These are phyloP conservation scores for Chelidonichthys spinosus DNA, from an alignment of 2,797 vertebrate species.

Conservation along the genomic window DNA sequence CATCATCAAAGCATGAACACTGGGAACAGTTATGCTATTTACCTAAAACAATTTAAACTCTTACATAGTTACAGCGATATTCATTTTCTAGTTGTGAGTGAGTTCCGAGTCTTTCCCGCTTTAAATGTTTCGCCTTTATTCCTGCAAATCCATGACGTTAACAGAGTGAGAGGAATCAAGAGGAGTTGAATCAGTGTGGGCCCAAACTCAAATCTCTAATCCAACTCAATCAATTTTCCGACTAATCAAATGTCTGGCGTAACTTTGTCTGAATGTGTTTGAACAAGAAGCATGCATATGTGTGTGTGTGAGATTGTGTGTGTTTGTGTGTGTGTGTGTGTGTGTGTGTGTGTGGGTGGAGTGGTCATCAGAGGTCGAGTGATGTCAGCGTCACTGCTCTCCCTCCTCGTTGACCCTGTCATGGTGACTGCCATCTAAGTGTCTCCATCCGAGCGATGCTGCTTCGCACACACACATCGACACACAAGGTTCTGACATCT, in stretches of 20 bases:
- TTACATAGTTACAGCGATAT: conserved; percentile 1
- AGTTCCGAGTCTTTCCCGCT: background rate
- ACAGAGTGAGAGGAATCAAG: background rate
- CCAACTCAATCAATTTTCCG: background rate
- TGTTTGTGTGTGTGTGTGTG: conserved; percentile 32
- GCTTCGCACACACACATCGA: conserved; percentile 43
- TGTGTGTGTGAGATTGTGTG: conserved; percentile 1
- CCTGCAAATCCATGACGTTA: background rate
- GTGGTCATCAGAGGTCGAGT: conserved; percentile 70
- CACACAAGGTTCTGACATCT: conserved; percentile 63
- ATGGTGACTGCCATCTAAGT: conserved; percentile 76
- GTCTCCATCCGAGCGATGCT: conserved; percentile 55
- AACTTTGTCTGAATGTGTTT: conserved; percentile 33
- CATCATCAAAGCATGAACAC: conserved; percentile 3
- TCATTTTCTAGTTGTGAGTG: background rate
- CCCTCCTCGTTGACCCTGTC: conserved; percentile 79
- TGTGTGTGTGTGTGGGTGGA: conserved; percentile 25
- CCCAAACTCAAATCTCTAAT: background rate
- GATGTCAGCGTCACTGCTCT: conserved; percentile 78
- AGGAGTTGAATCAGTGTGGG: background rate
- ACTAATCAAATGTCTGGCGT: background rate
- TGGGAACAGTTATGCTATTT: conserved; percentile 4
- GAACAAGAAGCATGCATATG: conserved; percentile 1
- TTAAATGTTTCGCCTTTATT: conserved; percentile 5
- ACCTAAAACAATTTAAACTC: conserved; percentile 10